These are phyloP conservation scores for Leptinotarsa texana DNA, from an alignment of 1,140 invertebrate species.

Conservation along the genomic window DNA sequence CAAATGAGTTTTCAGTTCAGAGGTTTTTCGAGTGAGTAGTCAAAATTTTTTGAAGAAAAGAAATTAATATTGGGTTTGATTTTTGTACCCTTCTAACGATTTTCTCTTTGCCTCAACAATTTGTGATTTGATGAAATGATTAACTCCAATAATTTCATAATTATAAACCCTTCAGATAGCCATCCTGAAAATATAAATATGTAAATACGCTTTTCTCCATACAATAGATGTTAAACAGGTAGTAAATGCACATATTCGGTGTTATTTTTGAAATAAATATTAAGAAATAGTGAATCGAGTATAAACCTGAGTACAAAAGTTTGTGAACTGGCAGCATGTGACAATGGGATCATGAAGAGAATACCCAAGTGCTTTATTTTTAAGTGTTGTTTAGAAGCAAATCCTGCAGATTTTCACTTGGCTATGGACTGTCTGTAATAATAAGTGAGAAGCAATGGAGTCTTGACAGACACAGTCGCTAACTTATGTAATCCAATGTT, in stretches of 20 bases:
- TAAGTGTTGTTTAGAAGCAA: conserved; percentile 47
- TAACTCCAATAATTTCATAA: background rate
- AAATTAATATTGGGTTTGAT: no score
- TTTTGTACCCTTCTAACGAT: no score
- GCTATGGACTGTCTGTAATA: conserved; percentile 39
- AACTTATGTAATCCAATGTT: background rate
- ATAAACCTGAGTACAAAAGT: conserved; percentile 52
- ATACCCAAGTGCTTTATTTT: conserved; percentile 54
- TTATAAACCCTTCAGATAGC: background rate
- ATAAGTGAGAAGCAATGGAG: conserved; percentile 21
- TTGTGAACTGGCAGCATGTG: conserved; percentile 47
- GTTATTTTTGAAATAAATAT: conserved; percentile 47
- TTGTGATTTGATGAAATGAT: no score
- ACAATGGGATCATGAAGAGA: conserved; percentile 52
- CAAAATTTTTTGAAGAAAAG: no score
- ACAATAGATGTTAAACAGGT: conserved; percentile 49
- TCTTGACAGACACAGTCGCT: background rate
- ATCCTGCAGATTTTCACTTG: conserved; percentile 54
- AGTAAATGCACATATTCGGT: conserved; percentile 50
- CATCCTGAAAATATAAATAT: conserved; percentile 17
- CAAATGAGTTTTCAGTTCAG: no score
- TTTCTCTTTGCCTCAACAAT: no score
- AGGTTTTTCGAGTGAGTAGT: no score
- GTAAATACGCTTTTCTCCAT: conserved; percentile 48
- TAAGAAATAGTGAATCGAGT: conserved; percentile 49